Evolutionary conservation across 1,140 invertebrate genomes (phyloP).

Genomic region (Globodera ellingtonae): DNA sequence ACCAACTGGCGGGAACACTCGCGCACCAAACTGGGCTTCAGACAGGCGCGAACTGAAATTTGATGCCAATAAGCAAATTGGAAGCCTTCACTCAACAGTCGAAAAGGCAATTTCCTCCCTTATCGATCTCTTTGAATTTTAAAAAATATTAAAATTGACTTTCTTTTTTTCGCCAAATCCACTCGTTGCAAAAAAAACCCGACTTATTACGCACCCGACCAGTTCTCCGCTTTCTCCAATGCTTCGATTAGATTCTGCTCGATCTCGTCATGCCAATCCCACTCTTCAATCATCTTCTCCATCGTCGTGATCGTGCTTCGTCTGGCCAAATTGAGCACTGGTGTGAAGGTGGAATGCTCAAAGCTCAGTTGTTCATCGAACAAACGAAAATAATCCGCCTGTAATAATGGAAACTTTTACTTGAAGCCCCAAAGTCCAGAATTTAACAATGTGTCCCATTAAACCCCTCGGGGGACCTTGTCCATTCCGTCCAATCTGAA

Average conservation of each 20-base stretch:
- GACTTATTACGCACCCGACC: background rate
- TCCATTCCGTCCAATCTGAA: background rate
- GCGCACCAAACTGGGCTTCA: slow-evolving; percentile 19
- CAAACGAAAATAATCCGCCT: background rate
- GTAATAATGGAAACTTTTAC: background rate
- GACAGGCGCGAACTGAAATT: slow-evolving; percentile 19
- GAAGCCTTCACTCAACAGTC: background rate
- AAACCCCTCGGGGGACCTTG: background rate
- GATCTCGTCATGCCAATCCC: slow-evolving; percentile 28
- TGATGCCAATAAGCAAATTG: background rate
- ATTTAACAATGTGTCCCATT: too few relatives aligned
- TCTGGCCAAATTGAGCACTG: slow-evolving; percentile 16
- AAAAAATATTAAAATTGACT: background rate
- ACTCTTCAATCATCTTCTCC: slow-evolving; percentile 26
- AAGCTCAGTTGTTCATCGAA: slow-evolving; percentile 5
- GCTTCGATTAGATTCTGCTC: slow-evolving; percentile 14
- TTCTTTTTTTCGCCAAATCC: background rate
- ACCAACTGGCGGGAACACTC: slow-evolving; percentile 23
- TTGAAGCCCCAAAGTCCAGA: background rate
- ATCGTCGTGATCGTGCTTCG: slow-evolving; percentile 9
- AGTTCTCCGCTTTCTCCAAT: slow-evolving; percentile 13
- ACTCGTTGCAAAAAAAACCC: background rate
- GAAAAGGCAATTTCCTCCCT: background rate
- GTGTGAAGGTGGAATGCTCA: slow-evolving; percentile 7
- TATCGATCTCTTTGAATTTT: background rate